Evolutionary conservation across 2,797 vertebrate species (phyloP), one percentile per base, ranked within the genome.

Genomic region (Distichodus sexfasciatus): DNA sequence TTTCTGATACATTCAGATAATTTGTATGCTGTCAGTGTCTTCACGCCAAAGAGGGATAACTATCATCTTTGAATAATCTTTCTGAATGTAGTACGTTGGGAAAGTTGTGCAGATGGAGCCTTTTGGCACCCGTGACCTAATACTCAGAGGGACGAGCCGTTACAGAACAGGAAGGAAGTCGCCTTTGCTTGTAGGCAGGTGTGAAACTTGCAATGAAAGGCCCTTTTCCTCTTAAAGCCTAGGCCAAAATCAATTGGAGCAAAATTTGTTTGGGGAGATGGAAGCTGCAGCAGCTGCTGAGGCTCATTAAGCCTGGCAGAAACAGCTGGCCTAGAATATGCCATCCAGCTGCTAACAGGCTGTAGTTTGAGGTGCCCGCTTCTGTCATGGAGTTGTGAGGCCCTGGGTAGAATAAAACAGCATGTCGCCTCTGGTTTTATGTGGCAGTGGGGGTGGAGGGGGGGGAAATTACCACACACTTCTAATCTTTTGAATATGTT

Each of bases 301-400:
- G 65, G 73, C 76, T 82, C 80, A 79, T 85, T 85, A 83, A n/a
- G 36, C 65, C 62, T 71, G 74, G 50, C 80, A 65, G 66, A 82
- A 85, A 86, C 86, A 87, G 84, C 82, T 88, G 85, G 76, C 77
- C 72, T 77, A 68, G 75, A 71, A 82, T 77, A 87, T 82, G 79
- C 77, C 69, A 86, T 84, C 79, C 81, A 79, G 80, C 84, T 81
- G 82, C 81, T 80, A 81, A 84, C 80, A 81, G 74, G 76, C 77
- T 74, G 48, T 21, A 14, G 19, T 15, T 54, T 54, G 40, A 35
- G 69, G 76, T 61, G 72, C n/a, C 14, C 10, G 12, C 36, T 40
- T 40, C 36, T 40, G 36, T n/a, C n/a, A n/a, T 23, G 15, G 29
- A 47, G 4, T 21, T 29, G 33, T 66, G 31, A 62, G 29, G 31